A percentile compares a stretch with the other conserved stretches of the same genome.
Conservation (phyloP, 2,797 vertebrate species). For the Melanotaenia parkinsoni region DNA sequence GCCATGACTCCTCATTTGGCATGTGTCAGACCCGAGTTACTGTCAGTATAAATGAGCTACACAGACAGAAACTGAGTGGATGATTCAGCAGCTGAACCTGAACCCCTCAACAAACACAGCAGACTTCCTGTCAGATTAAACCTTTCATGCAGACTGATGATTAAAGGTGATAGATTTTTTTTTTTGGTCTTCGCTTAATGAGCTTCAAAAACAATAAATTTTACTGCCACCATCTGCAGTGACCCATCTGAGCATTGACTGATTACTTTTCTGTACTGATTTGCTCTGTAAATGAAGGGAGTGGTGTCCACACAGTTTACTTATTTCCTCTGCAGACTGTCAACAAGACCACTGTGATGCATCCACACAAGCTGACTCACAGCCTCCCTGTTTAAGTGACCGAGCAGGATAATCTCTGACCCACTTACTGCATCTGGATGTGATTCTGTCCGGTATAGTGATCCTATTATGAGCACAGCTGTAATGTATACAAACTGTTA, state of each 20-base stretch:
- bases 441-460: constrained; percentile 39
- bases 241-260: background rate
- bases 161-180: background rate
- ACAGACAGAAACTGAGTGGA: background rate
- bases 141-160: background rate
- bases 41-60: background rate
- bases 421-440: constrained; percentile 72
- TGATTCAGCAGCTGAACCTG: background rate
- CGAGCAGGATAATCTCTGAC: constrained; percentile 72
- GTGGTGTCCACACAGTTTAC: constrained; percentile 37
- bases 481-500: constrained; percentile 20
- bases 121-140: background rate
- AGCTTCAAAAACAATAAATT: background rate
- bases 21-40: background rate
- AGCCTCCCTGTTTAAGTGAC: constrained; percentile 58
- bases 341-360: constrained; percentile 49
- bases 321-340: constrained; percentile 23
- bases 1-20: background rate
- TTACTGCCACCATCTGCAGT: background rate
- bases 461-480: constrained; percentile 23
- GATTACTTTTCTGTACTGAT: constrained; percentile 4
- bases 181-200: background rate
- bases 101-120: constrained; percentile 1
- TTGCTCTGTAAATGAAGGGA: constrained; percentile 13
- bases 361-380: constrained; percentile 55